These are phyloP conservation scores for Callithrix jacchus DNA, from an alignment of 2,113 vertebrate species.

Conservation along the genomic window DNA sequence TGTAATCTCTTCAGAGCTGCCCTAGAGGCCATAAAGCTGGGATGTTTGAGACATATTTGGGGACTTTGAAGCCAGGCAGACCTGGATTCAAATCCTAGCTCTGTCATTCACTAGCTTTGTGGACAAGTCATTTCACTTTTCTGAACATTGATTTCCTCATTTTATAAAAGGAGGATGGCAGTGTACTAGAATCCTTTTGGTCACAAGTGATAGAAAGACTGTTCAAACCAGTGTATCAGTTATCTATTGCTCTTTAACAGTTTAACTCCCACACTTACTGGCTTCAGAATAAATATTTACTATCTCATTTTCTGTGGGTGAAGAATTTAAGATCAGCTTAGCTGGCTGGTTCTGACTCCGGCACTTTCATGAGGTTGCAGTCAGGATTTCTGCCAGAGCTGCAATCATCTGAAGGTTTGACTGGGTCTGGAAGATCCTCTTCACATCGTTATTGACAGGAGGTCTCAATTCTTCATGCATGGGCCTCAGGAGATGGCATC, in stretches of 20 bases:
- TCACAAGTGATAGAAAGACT: neutral
- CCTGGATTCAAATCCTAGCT: neutral
- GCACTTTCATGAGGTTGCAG: neutral
- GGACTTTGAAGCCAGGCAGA: neutral
- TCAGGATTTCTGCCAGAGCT: neutral
- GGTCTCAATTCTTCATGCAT: neutral
- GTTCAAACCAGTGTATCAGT: neutral
- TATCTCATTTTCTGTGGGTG: neutral
- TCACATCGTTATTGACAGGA: neutral
- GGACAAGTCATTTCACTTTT: neutral
- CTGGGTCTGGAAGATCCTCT: neutral
- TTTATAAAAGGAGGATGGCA: neutral
- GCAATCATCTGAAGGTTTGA: neutral
- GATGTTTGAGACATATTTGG: neutral
- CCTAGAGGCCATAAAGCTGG: neutral
- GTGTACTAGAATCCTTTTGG: neutral
- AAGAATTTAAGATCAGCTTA: conserved; percentile 9
- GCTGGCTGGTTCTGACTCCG: neutral
- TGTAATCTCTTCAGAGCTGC: neutral
- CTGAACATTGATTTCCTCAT: neutral
- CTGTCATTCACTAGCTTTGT: neutral
- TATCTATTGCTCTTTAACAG: neutral
- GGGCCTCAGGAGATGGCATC: neutral
- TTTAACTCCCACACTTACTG: neutral
- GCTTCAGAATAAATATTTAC: neutral